Percentiles rank a stretch among this genome's conserved stretches.
These are phyloP conservation scores for Formica exsecta DNA, from an alignment of 1,140 invertebrate genomes.

Conservation along the genomic window DNA sequence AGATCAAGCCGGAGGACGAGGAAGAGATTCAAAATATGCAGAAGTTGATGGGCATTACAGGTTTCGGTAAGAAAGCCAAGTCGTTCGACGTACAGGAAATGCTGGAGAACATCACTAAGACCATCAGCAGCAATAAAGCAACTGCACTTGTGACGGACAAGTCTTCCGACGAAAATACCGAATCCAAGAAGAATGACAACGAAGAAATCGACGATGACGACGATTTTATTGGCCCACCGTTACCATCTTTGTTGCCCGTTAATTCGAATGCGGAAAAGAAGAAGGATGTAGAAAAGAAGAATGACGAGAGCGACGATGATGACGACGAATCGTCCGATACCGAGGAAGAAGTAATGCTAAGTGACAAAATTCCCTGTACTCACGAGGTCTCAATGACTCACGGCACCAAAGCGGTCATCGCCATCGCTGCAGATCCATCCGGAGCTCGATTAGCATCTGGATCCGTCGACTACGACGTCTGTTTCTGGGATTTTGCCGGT, in stretches of 20 bases:
- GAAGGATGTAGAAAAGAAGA: not conserved
- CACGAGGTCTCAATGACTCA: constrained; percentile 95
- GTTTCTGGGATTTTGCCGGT: constrained; percentile 99
- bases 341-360: constrained; percentile 85
- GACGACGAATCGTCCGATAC: constrained; percentile 77
- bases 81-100: constrained; percentile 90
- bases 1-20: constrained; percentile 89
- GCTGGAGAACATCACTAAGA: constrained; percentile 84
- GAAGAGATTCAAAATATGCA: constrained; percentile 89
- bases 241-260: constrained; percentile 80
- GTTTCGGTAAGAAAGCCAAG: constrained; percentile 93
- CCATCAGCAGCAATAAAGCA: constrained; percentile 80
- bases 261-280: constrained; percentile 64
- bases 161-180: constrained; percentile 75
- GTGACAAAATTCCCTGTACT: constrained; percentile 91
- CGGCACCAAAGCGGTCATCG: constrained; percentile 94
- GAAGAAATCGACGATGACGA: constrained; percentile 83
- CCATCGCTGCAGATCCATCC: constrained; percentile 95
- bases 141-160: constrained; percentile 86
- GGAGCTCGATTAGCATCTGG: constrained; percentile 97
- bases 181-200: constrained; percentile 64
- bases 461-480: constrained; percentile 97
- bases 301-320: constrained; percentile 54
- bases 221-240: constrained; percentile 88
- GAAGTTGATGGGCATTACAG: constrained; percentile 91